Percentiles rank a stretch among this genome's conserved stretches.
These are phyloP conservation scores for Hyposoter dolosus DNA, from an alignment of 2,888 invertebrate species.

Conservation along the genomic window DNA sequence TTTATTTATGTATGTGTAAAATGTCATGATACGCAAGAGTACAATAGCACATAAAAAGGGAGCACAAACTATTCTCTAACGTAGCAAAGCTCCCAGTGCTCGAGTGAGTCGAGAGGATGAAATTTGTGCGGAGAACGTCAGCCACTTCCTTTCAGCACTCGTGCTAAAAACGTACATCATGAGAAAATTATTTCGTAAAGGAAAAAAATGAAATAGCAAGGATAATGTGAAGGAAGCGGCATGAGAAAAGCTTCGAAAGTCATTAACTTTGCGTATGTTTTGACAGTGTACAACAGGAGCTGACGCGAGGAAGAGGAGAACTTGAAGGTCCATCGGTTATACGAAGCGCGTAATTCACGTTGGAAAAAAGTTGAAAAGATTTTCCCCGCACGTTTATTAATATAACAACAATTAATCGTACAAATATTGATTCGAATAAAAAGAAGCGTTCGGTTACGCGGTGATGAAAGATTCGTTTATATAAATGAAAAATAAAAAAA, in stretches of 20 bases:
- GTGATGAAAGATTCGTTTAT: too few relatives aligned
- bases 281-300: not conserved
- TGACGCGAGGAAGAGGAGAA: not conserved
- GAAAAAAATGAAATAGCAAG: not conserved
- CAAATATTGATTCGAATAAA: not conserved
- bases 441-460: too few relatives aligned
- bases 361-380: not conserved
- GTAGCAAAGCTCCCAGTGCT: not conserved
- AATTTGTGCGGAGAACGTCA: conserved; percentile 10
- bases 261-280: not conserved
- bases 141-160: not conserved
- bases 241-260: not conserved
- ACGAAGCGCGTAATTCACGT: not conserved
- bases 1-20: conserved; percentile 1
- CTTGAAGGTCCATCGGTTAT: not conserved
- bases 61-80: conserved; percentile 23
- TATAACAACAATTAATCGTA: not conserved
- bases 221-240: not conserved
- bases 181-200: not conserved
- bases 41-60: conserved; percentile 39
- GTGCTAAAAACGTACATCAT: not conserved
- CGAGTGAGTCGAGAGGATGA: not conserved
- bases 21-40: conserved; percentile 21
- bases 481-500: not conserved
- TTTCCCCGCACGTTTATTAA: not conserved